Base-by-base conservation (phyloP, 2,113 vertebrate genomes). In the Ranitomeya variabilis region DNA sequence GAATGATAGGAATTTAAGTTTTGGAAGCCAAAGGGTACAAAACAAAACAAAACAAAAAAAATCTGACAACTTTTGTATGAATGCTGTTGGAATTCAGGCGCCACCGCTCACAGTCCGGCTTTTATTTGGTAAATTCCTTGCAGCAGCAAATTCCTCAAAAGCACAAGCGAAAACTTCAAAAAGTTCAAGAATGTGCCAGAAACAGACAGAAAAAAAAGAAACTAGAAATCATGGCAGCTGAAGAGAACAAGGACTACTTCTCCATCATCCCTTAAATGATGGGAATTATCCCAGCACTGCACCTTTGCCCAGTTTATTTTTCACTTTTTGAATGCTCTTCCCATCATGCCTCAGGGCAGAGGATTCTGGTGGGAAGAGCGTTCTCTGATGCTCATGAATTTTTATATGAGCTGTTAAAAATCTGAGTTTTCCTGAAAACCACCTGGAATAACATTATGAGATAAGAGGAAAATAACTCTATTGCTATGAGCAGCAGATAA, bases 1-100 rank as follows among this genome's bases (percentile, higher is more conserved):
- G 81, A 83, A 83, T 83, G 81, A 67, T 67, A 19, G 81, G 81
- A 83, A 69, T 83, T 83, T 69, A 52, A 31, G 19, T 45, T 83
- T 83, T 23, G 5, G 62, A 67, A 54, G 64, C 81, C 62, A 52
- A 66, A 67, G 21, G 45, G 81, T n/a, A n/a, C 11, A 67, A 23
- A 7, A 23, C n/a, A 9, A 80, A 83, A 15, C 8, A 59, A 21
- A n/a, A n/a, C n/a, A n/a, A n/a, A n/a, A n/a, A n/a, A 31, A 15
- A 15, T 4, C 11, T 7, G n/a, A 80, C 21, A 55, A 60, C 23
- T 45, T 80, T 59, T 37, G 18, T 16, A 62, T 57, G 57, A 60
- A 80, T 7, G 11, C 45, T 16, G 18, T 11, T 21, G 51, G 18
- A 55, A 54, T 78, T 45, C n/a, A 45, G 19, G 7, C 13, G 8